These are phyloP conservation scores for Medauroidea extradentata DNA, from an alignment of 1,140 invertebrate species.

Conservation along the genomic window DNA sequence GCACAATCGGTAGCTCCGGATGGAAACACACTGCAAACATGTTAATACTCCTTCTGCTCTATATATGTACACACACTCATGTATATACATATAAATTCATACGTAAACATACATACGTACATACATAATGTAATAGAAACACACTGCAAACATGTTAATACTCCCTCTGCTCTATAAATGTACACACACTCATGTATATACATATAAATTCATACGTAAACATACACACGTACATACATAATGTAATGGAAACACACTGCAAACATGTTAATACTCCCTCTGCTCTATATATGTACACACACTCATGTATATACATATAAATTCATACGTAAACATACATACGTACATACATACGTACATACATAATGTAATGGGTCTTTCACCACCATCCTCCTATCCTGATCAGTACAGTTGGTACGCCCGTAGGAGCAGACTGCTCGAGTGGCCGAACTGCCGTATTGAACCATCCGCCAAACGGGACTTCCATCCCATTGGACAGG, in stretches of 20 bases:
- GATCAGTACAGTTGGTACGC: too few relatives aligned
- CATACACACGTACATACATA: too few relatives aligned
- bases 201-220: not conserved
- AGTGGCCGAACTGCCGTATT: too few relatives aligned
- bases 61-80: not conserved
- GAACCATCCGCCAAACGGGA: too few relatives aligned
- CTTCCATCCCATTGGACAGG: too few relatives aligned
- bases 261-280: conserved; percentile 9
- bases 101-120: not conserved
- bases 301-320: not conserved
- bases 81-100: not conserved
- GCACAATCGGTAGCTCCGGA: conserved; percentile 93
- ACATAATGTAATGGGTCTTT: too few relatives aligned
- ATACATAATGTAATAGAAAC: too few relatives aligned
- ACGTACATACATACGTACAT: too few relatives aligned
- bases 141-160: conserved; percentile 51
- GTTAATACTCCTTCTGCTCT: not conserved
- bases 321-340: not conserved
- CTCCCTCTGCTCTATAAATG: not conserved
- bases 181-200: not conserved
- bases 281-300: not conserved
- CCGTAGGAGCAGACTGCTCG: too few relatives aligned
- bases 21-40: conserved; percentile 78
- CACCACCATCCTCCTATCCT: too few relatives aligned
- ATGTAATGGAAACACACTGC: conserved; percentile 90